Conservation (phyloP, 2,113 vertebrate species). For the Seriola aureovittata region DNA sequence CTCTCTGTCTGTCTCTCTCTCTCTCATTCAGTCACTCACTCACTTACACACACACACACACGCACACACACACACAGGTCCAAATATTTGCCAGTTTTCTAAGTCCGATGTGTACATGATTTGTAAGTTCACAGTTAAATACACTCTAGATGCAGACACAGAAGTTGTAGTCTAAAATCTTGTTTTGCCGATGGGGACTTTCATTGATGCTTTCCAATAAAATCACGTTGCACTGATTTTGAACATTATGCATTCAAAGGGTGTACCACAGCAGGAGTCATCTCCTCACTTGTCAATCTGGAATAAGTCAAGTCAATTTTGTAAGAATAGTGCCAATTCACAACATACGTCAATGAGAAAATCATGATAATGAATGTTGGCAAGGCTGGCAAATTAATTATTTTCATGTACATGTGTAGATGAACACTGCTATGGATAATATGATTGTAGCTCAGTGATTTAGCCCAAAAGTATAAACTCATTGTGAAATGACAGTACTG, state of each 20-base stretch:
- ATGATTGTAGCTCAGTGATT: slow-evolving; percentile 35
- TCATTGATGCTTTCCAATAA: slow-evolving; percentile 3
- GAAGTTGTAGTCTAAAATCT: neutral
- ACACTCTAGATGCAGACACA: neutral
- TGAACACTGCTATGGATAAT: slow-evolving; percentile 20
- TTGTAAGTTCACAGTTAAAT: neutral
- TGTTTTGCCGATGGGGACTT: neutral
- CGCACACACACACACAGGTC: neutral
- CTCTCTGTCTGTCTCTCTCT: neutral
- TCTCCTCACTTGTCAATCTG: slow-evolving; percentile 37
- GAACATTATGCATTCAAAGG: slow-evolving; percentile 43
- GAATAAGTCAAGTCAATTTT: slow-evolving; percentile 2
- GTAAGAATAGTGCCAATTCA: too few species aligned
- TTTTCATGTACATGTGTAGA: slow-evolving; percentile 38
- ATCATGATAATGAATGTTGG: slow-evolving; percentile 47
- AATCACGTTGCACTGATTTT: slow-evolving; percentile 5
- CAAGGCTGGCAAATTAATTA: slow-evolving; percentile 38
- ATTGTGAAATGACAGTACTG: slow-evolving; percentile 21
- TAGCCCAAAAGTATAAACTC: slow-evolving; percentile 8
- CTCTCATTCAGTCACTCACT: neutral
- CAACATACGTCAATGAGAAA: neutral
- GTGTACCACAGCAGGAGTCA: slow-evolving; percentile 30
- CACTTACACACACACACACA: too few species aligned
- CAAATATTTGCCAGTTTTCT: neutral
- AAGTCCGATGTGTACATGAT: neutral